Base-by-base conservation (phyloP, 92 coral and sea anemone species). In the Umimayanthus chanpuru region DNA sequence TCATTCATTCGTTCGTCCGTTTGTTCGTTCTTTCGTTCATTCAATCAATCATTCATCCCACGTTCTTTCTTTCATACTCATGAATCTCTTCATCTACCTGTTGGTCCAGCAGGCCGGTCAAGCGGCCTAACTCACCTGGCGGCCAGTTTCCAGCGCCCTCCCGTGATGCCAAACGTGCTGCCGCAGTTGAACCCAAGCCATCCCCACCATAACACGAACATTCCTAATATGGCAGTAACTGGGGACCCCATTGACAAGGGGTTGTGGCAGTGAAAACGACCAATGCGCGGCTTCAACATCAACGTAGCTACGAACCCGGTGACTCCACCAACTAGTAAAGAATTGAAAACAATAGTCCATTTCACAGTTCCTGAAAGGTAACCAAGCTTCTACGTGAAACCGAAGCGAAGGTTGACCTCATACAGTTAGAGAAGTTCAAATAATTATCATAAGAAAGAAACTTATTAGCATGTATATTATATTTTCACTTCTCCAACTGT, bases 181-280 rank as follows among this genome's bases (percentile, higher is more conserved):
- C 98, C 98, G 65, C 98, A 96, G 90, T 96, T 96, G 88, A 96
- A 96, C 21, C 98, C 98, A 49, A 96, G 94, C 98, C 98, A 96
- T 29, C 98, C 98, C 98, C 98, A 96, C 98, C 98, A 96, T 73
- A 96, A 56, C 81, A 96, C 94, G 65, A 96, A 96, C 84, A 94
- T 94, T 26, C 98, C 98, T 12, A 96, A 92, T 38, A 96, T 73
- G 14, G 94, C 98, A 55, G 94, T 96, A 23, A 94, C 94, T 26
- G 96, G 96, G 4, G 96, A 94, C 38, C 94, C 96, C 98, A 95
- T 93, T 49, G 90, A 50, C 47, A 88, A 82, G 2, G 92, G 78
- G 40, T 87, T 93, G 75, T 91, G 93, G 73, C 94, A 81, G 43
- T 88, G 91, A 55, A 96, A 93, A 43, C 92, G 94, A 58, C 97